Evolutionary conservation across 2,797 vertebrate genomes (phyloP).

Genomic region (Enteromius trimaculatus): DNA sequence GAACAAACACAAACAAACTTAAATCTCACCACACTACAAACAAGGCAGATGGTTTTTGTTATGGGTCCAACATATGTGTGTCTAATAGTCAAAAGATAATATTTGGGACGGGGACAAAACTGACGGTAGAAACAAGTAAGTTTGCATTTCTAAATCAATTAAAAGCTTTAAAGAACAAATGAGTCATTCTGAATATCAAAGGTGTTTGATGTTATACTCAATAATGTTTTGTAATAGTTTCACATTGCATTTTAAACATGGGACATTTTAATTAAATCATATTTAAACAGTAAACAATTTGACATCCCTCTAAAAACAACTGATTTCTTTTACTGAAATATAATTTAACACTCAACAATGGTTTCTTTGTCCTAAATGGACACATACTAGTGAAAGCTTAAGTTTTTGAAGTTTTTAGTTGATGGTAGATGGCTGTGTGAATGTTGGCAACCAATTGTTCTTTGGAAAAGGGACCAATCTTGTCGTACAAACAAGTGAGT

Average conservation of each 20-base stretch:
- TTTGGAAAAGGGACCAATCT: background rate
- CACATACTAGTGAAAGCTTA: background rate
- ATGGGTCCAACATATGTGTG: constrained; percentile 32
- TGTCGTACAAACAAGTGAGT: background rate
- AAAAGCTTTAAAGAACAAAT: background rate
- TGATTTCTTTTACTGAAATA: background rate
- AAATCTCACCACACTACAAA: background rate
- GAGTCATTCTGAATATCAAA: too few species aligned
- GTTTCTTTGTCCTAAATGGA: background rate
- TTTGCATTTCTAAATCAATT: background rate
- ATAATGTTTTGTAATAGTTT: background rate
- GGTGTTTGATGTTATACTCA: background rate
- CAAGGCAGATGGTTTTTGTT: background rate
- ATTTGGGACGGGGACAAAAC: constrained; percentile 26
- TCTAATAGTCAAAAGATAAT: constrained; percentile 1
- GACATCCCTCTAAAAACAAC: background rate
- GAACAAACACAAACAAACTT: background rate
- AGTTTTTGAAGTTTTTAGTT: constrained; percentile 28
- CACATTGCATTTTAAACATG: background rate
- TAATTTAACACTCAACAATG: background rate
- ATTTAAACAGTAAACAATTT: background rate
- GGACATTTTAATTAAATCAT: background rate
- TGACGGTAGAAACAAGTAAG: constrained; percentile 24
- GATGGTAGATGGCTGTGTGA: background rate
- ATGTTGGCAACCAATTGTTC: background rate